phyloP scores from a whole-genome alignment of 2,888 invertebrate genomes.

The Stramonita haemastoma region DNA sequence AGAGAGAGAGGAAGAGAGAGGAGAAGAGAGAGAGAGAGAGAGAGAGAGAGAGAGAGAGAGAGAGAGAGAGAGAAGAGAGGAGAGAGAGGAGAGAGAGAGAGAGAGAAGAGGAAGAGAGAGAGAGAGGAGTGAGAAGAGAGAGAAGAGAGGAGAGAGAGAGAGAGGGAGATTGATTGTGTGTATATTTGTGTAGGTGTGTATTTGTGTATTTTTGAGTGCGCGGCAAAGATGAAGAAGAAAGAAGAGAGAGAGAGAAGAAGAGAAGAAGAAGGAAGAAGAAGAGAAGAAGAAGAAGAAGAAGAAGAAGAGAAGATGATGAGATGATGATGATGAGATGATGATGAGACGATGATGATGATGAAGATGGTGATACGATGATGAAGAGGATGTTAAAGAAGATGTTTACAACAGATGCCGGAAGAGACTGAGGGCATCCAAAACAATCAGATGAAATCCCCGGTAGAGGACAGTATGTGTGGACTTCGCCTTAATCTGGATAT shows the following conservation, averaged over 20 bases:
- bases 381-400: neutral
- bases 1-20: no score
- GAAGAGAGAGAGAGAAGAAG: no score
- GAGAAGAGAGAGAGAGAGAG: conserved; percentile 7
- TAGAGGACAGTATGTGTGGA: neutral
- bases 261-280: no score
- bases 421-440: neutral
- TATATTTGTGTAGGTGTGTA: no score
- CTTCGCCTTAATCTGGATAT: no score
- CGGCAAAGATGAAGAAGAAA: no score
- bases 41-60: conserved; percentile 19
- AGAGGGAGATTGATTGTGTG: neutral
- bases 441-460: neutral
- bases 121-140: neutral
- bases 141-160: neutral
- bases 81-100: neutral
- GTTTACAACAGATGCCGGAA: neutral
- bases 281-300: neutral
- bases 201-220: no score
- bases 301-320: no score
- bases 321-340: neutral
- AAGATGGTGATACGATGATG: neutral
- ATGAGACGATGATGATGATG: neutral
- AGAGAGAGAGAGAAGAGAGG: conserved; percentile 5
- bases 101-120: no score